Evolutionary conservation across 2,113 vertebrate genomes (phyloP).

Genomic region (Cryptotis parvus): DNA sequence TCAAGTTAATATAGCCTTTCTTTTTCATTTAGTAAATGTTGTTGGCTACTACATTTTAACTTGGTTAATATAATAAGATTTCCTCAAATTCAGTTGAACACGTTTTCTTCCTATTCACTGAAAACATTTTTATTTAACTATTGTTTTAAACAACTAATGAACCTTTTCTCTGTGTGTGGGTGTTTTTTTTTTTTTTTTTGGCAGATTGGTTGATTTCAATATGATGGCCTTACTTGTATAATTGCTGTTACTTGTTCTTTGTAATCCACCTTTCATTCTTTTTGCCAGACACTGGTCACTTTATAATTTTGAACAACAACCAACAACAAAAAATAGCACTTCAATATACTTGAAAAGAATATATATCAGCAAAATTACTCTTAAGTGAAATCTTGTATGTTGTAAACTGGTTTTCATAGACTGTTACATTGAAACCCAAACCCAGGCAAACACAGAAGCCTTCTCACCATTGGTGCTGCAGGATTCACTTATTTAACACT

Average conservation of each 20-base stretch:
- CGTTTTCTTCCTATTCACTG: constrained; percentile 50
- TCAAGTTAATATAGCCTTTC: constrained; percentile 17
- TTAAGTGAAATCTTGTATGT: constrained; percentile 39
- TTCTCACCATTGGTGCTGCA: not conserved
- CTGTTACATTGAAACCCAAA: not conserved
- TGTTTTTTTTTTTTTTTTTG: not conserved
- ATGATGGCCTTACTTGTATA: not conserved
- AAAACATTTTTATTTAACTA: constrained; percentile 48
- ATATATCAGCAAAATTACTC: constrained; percentile 14
- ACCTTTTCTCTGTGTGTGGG: constrained; percentile 27
- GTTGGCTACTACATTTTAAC: constrained; percentile 57
- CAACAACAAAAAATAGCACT: not conserved
- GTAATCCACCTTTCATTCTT: constrained; percentile 47
- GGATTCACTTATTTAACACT: constrained; percentile 22
- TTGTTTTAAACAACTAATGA: constrained; percentile 57
- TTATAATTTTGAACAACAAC: constrained; percentile 31
- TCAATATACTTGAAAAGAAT: constrained; percentile 19
- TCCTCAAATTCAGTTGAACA: constrained; percentile 55
- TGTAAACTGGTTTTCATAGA: constrained; percentile 21
- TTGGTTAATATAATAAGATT: constrained; percentile 38
- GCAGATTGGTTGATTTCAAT: constrained; percentile 23
- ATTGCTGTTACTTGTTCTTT: constrained; percentile 23
- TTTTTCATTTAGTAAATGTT: constrained; percentile 55
- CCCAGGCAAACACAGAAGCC: not conserved
- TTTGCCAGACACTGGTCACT: constrained; percentile 48